A percentile compares a stretch with the other conserved stretches of the same genome.
phyloP scores from a whole-genome alignment of 2,888 invertebrate species.

The Ischnura elegans region DNA sequence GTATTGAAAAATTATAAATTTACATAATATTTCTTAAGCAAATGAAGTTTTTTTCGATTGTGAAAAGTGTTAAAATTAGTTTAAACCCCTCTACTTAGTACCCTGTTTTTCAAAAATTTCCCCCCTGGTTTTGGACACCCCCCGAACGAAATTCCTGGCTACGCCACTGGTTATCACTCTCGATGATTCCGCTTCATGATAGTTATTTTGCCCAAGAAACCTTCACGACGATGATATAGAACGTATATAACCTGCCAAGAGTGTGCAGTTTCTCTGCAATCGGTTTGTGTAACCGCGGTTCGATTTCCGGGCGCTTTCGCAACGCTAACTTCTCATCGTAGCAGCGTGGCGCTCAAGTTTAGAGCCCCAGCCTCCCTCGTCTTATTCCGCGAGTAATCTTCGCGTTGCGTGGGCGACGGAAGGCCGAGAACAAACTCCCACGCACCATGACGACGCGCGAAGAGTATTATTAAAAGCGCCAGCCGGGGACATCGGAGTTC shows the following conservation, averaged over 20 bases:
- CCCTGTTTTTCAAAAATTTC: no score
- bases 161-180: no score
- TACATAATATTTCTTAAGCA: no score
- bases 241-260: no score
- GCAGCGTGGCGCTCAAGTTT: background rate
- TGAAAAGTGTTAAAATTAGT: no score
- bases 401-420: background rate
- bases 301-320: background rate
- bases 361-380: background rate
- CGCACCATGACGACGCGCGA: background rate
- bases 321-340: background rate
- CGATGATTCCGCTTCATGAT: no score
- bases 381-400: background rate
- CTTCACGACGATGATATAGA: background rate
- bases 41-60: no score
- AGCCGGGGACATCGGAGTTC: background rate
- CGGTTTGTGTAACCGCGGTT: background rate
- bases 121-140: no score
- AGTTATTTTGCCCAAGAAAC: background rate
- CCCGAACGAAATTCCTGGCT: no score
- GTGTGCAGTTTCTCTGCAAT: no score
- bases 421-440: background rate
- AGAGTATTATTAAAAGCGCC: slow-evolving; percentile 27
- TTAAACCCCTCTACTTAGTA: no score
- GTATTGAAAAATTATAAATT: no score